Base-by-base conservation (phyloP, 2,113 vertebrate genomes). In the Loxodonta africana region DNA sequence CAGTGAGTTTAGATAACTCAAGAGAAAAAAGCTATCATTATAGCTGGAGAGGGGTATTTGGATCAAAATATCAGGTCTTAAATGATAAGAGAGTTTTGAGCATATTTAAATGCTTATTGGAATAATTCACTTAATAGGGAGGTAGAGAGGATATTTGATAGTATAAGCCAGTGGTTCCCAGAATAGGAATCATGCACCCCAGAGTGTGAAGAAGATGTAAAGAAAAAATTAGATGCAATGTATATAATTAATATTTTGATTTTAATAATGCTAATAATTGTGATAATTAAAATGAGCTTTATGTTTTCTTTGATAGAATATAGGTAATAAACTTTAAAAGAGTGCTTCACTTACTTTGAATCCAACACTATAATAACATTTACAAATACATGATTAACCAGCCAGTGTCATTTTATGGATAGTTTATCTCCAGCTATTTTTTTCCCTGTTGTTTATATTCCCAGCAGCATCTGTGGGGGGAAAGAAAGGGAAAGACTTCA, bases 361-460 rank as follows among this genome's bases (percentile, higher is more conserved):
- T 94, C 33, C 60, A 88, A 81, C 30, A 96, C 26, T 69, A 44
- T 80, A 89, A 83, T 88, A 94, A 94, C 93, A 89, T 88, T 74
- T 91, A 30, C 26, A 96, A 97, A 96, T 76, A 86, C 76, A 12
- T 88, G 46, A 96, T 95, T 96, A 96, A 41, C 81, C 91, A 94
- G 15, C 8, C 93, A 91, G 41, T 96, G 11, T 90, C 74, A 60
- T 87, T 95, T 97, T 93, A 89, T 93, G 91, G 88, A 62, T 96
- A 97, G 91, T 97, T 95, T 92, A 94, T 14, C 57, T 81, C 82
- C 8, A 91, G 85, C 20, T 94, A 88, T 86, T 92, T 92, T 89
- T 83, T 84, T 30, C 46, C 21, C 26, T 91, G n/a, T 91, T 96
- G 78, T 91, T 94, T 95, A 37, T 86, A 87, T 94, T 95, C 96